phyloP scores from a whole-genome alignment of 2,797 vertebrate species.

The Coregonus sp. region DNA sequence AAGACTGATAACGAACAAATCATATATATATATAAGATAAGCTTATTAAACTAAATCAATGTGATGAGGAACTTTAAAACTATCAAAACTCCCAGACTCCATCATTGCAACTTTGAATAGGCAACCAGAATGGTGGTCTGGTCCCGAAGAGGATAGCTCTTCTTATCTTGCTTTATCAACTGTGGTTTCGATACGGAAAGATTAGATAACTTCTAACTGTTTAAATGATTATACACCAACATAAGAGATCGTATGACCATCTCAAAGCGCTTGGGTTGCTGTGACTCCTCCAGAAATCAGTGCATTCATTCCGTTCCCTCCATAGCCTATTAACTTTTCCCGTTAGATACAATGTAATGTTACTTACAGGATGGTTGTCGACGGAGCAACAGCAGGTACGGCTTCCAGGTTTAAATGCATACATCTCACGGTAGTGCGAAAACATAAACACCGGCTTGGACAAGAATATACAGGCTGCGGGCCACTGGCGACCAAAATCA shows the following conservation, averaged over 20 bases:
- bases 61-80: background rate
- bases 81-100: background rate
- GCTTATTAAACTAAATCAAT: background rate
- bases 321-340: background rate
- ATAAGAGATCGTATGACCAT: background rate
- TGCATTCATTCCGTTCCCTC: constrained; percentile 8
- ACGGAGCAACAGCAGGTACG: constrained; percentile 85
- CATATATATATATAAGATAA: background rate
- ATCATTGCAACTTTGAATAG: background rate
- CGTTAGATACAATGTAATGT: constrained; percentile 26
- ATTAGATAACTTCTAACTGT: background rate
- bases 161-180: background rate
- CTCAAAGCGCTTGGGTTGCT: background rate
- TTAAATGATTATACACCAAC: background rate
- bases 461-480: constrained; percentile 73
- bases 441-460: constrained; percentile 94
- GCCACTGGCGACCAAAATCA: constrained; percentile 59
- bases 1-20: background rate
- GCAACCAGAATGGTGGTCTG: background rate
- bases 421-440: constrained; percentile 95
- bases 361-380: constrained; percentile 96
- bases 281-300: background rate
- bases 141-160: background rate
- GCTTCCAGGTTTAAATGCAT: constrained; percentile 95
- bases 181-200: background rate